A percentile compares a stretch with the other conserved stretches of the same genome.
Evolutionary conservation across 2,888 invertebrate species (phyloP).

Genomic region (Caenorhabditis wallacei): DNA sequence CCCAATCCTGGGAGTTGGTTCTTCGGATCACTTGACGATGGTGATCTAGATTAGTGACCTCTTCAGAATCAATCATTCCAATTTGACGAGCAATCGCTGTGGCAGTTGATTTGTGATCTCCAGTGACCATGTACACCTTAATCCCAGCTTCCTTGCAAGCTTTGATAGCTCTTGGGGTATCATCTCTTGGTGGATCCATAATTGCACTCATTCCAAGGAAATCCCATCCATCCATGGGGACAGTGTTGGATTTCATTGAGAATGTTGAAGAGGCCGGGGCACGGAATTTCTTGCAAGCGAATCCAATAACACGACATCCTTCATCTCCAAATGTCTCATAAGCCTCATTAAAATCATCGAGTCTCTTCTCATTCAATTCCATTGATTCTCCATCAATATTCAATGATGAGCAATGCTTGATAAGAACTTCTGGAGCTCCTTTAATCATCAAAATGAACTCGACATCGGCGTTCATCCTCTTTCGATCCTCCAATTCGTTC

Average conservation of each 20-base stretch:
- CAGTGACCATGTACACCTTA: slow-evolving; percentile 80
- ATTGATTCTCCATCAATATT: slow-evolving; percentile 58
- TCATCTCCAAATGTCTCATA: slow-evolving; percentile 77
- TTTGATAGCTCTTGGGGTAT: slow-evolving; percentile 74
- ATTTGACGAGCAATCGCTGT: slow-evolving; percentile 79
- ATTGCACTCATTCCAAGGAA: slow-evolving; percentile 77
- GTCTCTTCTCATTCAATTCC: slow-evolving; percentile 54
- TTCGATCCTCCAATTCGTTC: slow-evolving; percentile 46
- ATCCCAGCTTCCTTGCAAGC: slow-evolving; percentile 78
- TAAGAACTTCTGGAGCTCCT: slow-evolving; percentile 78
- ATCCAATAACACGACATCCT: slow-evolving; percentile 79
- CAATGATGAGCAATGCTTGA: slow-evolving; percentile 71
- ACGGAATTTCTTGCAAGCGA: slow-evolving; percentile 74
- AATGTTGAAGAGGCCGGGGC: slow-evolving; percentile 71
- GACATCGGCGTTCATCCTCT: slow-evolving; percentile 48
- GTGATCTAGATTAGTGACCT: slow-evolving; percentile 48
- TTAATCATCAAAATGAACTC: slow-evolving; percentile 75
- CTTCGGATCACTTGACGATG: slow-evolving; percentile 46
- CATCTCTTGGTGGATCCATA: slow-evolving; percentile 79
- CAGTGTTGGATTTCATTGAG: slow-evolving; percentile 71
- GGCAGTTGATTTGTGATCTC: slow-evolving; percentile 78
- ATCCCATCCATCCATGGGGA: slow-evolving; percentile 72
- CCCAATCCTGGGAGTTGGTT: slow-evolving; percentile 65
- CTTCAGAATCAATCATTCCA: slow-evolving; percentile 72
- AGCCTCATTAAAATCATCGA: slow-evolving; percentile 70